Percentiles rank a stretch among this genome's conserved stretches.
These are phyloP conservation scores for Metopia argyrocephala DNA, from an alignment of 2,888 invertebrate genomes.

Conservation along the genomic window DNA sequence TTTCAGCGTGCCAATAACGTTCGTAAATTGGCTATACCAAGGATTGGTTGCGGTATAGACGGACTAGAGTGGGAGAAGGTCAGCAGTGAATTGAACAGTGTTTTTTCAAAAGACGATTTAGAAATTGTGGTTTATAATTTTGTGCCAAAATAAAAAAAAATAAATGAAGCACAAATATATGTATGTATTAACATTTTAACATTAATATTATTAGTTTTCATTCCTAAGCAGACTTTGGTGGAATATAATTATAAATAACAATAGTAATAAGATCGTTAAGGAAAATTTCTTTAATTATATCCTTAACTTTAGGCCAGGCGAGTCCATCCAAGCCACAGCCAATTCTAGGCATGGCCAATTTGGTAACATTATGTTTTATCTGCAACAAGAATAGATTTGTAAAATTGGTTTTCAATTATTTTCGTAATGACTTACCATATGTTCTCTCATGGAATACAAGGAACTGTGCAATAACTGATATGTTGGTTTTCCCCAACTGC, in stretches of 20 bases:
- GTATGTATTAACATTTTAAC: not conserved
- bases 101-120: conserved; percentile 79
- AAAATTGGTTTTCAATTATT: not conserved
- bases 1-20: conserved; percentile 78
- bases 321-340: conserved; percentile 84
- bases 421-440: conserved; percentile 72
- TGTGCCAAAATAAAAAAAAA: conserved; percentile 71
- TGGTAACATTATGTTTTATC: conserved; percentile 78
- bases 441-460: conserved; percentile 73
- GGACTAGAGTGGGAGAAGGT: conserved; percentile 82
- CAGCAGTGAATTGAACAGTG: conserved; percentile 78
- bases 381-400: conserved; percentile 56
- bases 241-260: conserved; percentile 79
- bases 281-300: conserved; percentile 80
- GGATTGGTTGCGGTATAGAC: conserved; percentile 85
- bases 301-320: conserved; percentile 81
- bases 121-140: conserved; percentile 80
- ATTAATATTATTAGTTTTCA: not conserved
- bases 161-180: not conserved
- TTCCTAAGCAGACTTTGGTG: conserved; percentile 54
- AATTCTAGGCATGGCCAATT: conserved; percentile 82
- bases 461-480: conserved; percentile 78
- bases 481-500: conserved; percentile 80
- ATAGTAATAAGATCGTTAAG: conserved; percentile 78
- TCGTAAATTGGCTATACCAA: conserved; percentile 81